Conservation (phyloP, 2,888 invertebrate species). For the Habroteleia sp. region DNA sequence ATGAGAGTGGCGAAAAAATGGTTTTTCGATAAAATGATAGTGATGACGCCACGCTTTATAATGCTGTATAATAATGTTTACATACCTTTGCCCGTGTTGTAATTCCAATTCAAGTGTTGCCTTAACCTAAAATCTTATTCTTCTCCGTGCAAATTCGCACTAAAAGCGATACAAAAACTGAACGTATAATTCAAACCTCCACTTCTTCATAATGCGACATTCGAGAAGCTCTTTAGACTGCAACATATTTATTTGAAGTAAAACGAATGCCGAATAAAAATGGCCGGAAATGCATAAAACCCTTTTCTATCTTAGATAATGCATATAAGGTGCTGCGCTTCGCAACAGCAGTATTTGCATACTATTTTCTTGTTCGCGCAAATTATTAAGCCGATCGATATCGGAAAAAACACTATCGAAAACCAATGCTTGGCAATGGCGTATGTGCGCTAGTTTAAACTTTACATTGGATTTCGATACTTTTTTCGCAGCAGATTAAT, state of each 20-base stretch:
- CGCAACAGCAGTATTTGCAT: constrained; percentile 14
- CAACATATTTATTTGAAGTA: constrained; percentile 1
- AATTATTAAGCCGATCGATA: constrained; percentile 23
- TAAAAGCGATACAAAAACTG: too few species aligned
- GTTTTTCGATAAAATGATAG: too few species aligned
- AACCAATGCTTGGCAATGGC: constrained; percentile 1
- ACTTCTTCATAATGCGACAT: too few species aligned
- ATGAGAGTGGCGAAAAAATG: too few species aligned
- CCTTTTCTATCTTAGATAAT: constrained; percentile 9
- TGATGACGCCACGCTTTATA: too few species aligned
- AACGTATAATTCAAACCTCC: too few species aligned
- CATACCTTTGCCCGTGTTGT: too few species aligned
- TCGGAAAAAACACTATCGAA: not conserved
- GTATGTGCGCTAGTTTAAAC: not conserved
- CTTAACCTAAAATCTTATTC: too few species aligned
- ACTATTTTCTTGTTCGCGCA: constrained; percentile 9
- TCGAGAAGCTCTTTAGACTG: too few species aligned
- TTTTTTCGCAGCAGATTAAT: constrained; percentile 12
- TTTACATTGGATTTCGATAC: constrained; percentile 16
- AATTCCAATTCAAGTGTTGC: too few species aligned
- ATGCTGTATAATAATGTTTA: too few species aligned
- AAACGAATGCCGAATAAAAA: not conserved
- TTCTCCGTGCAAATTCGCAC: too few species aligned
- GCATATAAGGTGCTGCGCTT: not conserved
- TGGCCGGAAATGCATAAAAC: not conserved